Conservation (phyloP, 35 echinoderm and acorn worm genomes). For the Apostichopus japonicus region DNA sequence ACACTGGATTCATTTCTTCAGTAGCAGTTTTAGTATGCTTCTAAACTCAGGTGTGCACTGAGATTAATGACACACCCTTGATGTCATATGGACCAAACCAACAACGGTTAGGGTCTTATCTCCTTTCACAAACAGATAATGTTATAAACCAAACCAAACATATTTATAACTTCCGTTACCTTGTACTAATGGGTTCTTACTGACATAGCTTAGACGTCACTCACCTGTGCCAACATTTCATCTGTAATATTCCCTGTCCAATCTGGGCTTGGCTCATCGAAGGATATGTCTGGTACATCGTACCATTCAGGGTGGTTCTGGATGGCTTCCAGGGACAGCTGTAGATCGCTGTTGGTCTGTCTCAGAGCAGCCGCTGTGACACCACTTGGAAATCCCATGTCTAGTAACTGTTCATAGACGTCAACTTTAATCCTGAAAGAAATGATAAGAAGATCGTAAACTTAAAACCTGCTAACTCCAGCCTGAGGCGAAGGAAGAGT, state of each 20-base stretch:
- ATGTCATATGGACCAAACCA: too few relatives aligned
- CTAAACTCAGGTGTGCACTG: too few relatives aligned
- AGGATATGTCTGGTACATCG: slow-evolving; percentile 32
- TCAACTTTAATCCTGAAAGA: slow-evolving; percentile 81
- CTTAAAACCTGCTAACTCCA: too few relatives aligned
- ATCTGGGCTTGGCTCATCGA: not conserved
- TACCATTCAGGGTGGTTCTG: slow-evolving; percentile 83
- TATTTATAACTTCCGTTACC: too few relatives aligned
- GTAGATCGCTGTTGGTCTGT: slow-evolving; percentile 94
- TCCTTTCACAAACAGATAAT: not conserved
- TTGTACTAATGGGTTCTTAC: too few relatives aligned
- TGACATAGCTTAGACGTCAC: not conserved
- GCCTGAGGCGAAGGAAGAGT: too few relatives aligned
- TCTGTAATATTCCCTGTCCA: slow-evolving; percentile 87
- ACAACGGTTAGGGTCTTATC: not conserved
- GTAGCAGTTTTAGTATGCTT: too few relatives aligned
- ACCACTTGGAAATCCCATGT: slow-evolving; percentile 83
- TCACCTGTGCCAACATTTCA: slow-evolving; percentile 87
- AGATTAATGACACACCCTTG: too few relatives aligned
- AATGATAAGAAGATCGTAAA: not conserved
- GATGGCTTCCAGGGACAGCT: slow-evolving; percentile 75
- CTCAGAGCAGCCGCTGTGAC: slow-evolving; percentile 65
- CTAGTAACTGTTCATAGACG: slow-evolving; percentile 76
- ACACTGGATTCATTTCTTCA: too few relatives aligned
- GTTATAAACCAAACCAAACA: not conserved